Base-by-base conservation (phyloP, 30 jellyfish, hydroid and myxozoan species). In the Morbakka virulenta region DNA sequence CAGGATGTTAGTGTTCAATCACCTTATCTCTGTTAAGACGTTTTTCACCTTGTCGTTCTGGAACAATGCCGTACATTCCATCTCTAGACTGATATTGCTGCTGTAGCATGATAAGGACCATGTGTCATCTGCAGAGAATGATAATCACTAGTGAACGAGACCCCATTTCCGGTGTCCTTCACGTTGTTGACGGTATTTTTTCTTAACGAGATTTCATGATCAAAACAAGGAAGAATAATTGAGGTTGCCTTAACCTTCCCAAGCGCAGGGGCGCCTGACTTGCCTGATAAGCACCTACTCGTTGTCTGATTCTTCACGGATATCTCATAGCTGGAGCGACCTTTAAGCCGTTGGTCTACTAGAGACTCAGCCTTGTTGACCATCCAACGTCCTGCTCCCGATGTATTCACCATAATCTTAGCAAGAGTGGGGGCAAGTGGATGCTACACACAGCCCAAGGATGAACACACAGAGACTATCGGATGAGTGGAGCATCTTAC, bases 181-280 rank as follows among this genome's bases (percentile, higher is more conserved):
- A 0, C 3, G 41, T n/a, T 63, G 74, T 63, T 22, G 28, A 41
- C n/a, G n/a, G n/a, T n/a, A n/a, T n/a, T n/a, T n/a, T 63, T 63
- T 25, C 74, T 63, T n/a, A n/a, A 31, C 34, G 0, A 25, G n/a
- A n/a, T n/a, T n/a, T n/a, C n/a, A n/a, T n/a, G n/a, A n/a, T n/a
- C n/a, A n/a, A n/a, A n/a, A n/a, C n/a, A n/a, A n/a, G n/a, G n/a
- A n/a, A n/a, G n/a, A n/a, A n/a, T n/a, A n/a, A n/a, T n/a, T n/a
- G n/a, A 50, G 64, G 74, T 63, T 63, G 74, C 74, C 74, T 2
- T 63, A 25, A 63, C 74, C 74, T 21, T 63, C 74, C 74, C 41
- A 41, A 22, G 41, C 64, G 0, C 74, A 63, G 74, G 27, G 74
- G 0, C 0, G 30, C 6, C 74, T 63, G 41, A 63, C 74, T 63